Evolutionary conservation across 2,113 vertebrate genomes (phyloP).

Genomic region (Fregetta grallaria): DNA sequence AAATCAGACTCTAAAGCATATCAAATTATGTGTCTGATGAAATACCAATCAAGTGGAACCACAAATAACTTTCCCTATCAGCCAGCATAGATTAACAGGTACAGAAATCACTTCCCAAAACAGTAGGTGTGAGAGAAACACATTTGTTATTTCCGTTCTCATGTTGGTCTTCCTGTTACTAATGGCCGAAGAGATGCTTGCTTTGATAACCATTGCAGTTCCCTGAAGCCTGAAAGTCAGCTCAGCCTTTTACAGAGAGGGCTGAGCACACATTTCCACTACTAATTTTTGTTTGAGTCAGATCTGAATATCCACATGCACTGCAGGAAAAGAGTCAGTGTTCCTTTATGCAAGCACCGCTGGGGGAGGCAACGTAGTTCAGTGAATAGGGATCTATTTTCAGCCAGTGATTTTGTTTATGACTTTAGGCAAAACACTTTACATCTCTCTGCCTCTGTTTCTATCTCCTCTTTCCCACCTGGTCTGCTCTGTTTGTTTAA

Average conservation of each 20-base stretch:
- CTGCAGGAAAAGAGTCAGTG: background rate
- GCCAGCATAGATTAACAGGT: background rate
- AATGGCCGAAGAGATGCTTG: background rate
- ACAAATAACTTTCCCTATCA: background rate
- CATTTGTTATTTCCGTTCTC: background rate
- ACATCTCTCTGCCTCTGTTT: background rate
- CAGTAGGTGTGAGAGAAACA: background rate
- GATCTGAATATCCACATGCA: background rate
- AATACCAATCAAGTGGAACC: background rate
- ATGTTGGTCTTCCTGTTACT: background rate
- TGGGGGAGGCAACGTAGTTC: fast-evolving
- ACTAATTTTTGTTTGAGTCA: background rate
- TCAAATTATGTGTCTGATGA: background rate
- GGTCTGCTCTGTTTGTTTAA: background rate
- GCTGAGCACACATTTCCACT: background rate
- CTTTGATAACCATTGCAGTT: background rate
- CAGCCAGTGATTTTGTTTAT: background rate
- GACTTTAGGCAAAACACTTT: background rate
- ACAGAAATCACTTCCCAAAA: background rate
- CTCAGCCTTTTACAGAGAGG: background rate
- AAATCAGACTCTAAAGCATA: background rate
- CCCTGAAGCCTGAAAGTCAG: background rate
- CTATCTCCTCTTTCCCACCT: background rate
- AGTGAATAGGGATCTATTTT: background rate
- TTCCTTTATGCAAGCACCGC: fast-evolving